Evolutionary conservation across 92 coral and sea anemone species (phyloP).

Genomic region (Zoanthus sociatus): DNA sequence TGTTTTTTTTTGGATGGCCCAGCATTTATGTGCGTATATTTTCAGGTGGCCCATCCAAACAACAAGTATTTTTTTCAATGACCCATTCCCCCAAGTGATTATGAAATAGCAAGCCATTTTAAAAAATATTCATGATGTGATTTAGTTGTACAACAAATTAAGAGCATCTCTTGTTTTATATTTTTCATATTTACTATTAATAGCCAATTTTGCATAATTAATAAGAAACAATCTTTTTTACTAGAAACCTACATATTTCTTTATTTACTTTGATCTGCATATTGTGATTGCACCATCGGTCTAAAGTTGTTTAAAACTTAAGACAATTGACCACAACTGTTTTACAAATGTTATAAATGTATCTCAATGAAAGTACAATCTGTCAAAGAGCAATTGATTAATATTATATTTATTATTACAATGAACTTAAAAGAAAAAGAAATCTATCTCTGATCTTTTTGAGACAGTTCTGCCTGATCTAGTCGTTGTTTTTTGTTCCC

Average conservation of each 20-base stretch:
- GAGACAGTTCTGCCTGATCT: too few species aligned
- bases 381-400: constrained; percentile 24
- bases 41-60: constrained; percentile 2
- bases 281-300: constrained; percentile 32
- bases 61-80: constrained; percentile 1
- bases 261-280: constrained; percentile 29
- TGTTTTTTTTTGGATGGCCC: neutral
- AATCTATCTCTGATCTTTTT: too few species aligned
- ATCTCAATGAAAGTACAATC: constrained; percentile 28
- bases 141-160: constrained; percentile 27
- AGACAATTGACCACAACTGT: constrained; percentile 28
- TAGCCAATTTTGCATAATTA: constrained; percentile 30
- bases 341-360: constrained; percentile 23
- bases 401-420: constrained; percentile 15
- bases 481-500: constrained; percentile 8
- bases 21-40: constrained; percentile 2
- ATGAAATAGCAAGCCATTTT: constrained; percentile 6
- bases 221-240: constrained; percentile 31
- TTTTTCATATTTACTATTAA: constrained; percentile 16
- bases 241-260: constrained; percentile 24
- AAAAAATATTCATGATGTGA: constrained; percentile 27
- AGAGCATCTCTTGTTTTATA: constrained; percentile 34
- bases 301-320: constrained; percentile 29
- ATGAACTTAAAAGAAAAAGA: neutral
- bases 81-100: constrained; percentile 15